Evolutionary conservation across 2,797 vertebrate species (phyloP).

Genomic region (Notamacropus eugenii): DNA sequence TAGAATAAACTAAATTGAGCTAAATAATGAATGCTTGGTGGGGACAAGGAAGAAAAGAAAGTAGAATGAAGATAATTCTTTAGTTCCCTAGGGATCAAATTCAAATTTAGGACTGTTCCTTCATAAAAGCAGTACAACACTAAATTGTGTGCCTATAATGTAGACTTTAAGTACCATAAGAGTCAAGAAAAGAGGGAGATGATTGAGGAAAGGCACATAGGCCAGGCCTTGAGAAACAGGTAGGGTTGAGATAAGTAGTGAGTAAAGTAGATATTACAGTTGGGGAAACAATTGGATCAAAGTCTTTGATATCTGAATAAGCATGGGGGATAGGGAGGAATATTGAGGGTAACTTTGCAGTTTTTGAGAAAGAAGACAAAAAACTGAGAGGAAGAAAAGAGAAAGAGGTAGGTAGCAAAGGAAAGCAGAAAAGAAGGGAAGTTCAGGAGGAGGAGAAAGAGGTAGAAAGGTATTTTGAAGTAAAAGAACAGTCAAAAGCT

Average conservation of each 20-base stretch:
- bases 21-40: background rate
- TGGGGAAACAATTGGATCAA: background rate
- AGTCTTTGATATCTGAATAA: background rate
- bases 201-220: background rate
- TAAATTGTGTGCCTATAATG: background rate
- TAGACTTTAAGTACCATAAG: background rate
- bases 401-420: background rate
- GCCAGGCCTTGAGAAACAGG: background rate
- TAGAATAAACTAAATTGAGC: background rate
- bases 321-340: background rate
- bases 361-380: background rate
- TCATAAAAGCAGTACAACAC: background rate
- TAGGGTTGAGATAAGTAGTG: background rate
- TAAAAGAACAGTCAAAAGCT: background rate
- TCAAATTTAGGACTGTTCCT: background rate
- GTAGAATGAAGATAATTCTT: background rate
- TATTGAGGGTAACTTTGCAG: background rate
- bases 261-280: background rate
- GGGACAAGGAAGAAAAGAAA: background rate
- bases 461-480: background rate
- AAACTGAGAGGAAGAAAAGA: background rate
- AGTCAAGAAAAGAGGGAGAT: background rate
- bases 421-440: background rate
- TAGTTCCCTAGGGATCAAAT: background rate
- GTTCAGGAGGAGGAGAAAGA: background rate